These are phyloP conservation scores for Hetaerina titia DNA, from an alignment of 2,888 invertebrate genomes.

Conservation along the genomic window DNA sequence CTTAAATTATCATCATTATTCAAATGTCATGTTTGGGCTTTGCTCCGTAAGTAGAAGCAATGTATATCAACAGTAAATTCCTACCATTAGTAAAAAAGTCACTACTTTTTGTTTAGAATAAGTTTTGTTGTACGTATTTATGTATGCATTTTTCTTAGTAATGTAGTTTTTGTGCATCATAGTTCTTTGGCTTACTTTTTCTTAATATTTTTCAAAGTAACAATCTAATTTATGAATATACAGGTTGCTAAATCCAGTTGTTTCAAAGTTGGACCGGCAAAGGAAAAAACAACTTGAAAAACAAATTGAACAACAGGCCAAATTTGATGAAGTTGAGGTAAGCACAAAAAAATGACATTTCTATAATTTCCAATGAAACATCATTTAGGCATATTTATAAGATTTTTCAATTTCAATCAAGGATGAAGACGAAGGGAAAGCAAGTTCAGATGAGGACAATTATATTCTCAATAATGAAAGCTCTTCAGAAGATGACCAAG, in stretches of 20 bases:
- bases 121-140: too few relatives aligned
- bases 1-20: too few relatives aligned
- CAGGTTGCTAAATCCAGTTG: slow-evolving; percentile 89
- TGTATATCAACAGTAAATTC: too few relatives aligned
- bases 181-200: too few relatives aligned
- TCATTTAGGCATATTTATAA: not conserved
- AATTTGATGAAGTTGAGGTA: slow-evolving; percentile 76
- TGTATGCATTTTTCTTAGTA: too few relatives aligned
- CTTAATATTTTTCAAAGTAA: too few relatives aligned
- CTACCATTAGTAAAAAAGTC: too few relatives aligned
- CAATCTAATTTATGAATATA: slow-evolving; percentile 66
- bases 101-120: too few relatives aligned
- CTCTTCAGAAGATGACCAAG: slow-evolving; percentile 88
- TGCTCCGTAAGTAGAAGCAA: too few relatives aligned
- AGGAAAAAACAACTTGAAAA: slow-evolving; percentile 82
- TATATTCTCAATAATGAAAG: slow-evolving; percentile 80
- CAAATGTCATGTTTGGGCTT: too few relatives aligned
- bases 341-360: slow-evolving; percentile 55
- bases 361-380: slow-evolving; percentile 20
- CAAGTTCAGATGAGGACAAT: slow-evolving; percentile 77
- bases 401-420: slow-evolving; percentile 70
- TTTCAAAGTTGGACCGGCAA: slow-evolving; percentile 88
- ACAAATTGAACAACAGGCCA: slow-evolving; percentile 78
- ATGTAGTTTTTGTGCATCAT: too few relatives aligned
- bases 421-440: slow-evolving; percentile 77